Base-by-base conservation (phyloP, 1,140 invertebrate species). In the Campoletis sonorensis region DNA sequence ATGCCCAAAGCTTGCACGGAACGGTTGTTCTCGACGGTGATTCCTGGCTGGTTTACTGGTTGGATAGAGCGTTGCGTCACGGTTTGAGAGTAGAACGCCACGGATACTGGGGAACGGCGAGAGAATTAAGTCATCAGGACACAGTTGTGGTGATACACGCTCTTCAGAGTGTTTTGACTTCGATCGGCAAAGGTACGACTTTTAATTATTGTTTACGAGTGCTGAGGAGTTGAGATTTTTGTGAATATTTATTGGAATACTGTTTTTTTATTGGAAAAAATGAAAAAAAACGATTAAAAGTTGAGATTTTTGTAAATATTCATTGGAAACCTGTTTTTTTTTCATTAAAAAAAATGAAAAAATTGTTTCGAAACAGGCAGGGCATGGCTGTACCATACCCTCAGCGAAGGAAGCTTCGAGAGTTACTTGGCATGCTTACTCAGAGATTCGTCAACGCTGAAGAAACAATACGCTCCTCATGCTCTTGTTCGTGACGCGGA, bases 81-180 rank as follows among this genome's bases (percentile, higher is more conserved):
- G 92, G 92, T 18, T 75, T 93, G 40, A 89, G 90, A 26, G 83
- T 90, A 67, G 91, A 91, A 77, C 88, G 91, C 70, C 89, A 92
- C 86, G 94, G 93, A 77, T 94, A 94, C 86, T 94, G 93, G 93
- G 92, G 92, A 23, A 92, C 93, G 45, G 93, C 92, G 26, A 88
- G 92, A 79, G 92, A 94, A 84, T 92, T 94, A 71, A 93, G 93
- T 71, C 93, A 93, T 82, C 93, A 93, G 80, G 91, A 92, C 71
- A 92, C 93, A 4, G 86, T 92, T 71, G 90, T 92, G 7, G 90
- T 92, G 16, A 92, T 93, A 71, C 91, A 92, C 72, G 90, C 91
- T 5, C 85, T 92, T 15, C 89, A 92, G 82, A 91, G 87, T 86
- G 91, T 92, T 40, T 81, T 91, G 83, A 92, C 92, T 84, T 91